Evolutionary conservation across 2,888 invertebrate species (phyloP).

Genomic region (Pocota personata): DNA sequence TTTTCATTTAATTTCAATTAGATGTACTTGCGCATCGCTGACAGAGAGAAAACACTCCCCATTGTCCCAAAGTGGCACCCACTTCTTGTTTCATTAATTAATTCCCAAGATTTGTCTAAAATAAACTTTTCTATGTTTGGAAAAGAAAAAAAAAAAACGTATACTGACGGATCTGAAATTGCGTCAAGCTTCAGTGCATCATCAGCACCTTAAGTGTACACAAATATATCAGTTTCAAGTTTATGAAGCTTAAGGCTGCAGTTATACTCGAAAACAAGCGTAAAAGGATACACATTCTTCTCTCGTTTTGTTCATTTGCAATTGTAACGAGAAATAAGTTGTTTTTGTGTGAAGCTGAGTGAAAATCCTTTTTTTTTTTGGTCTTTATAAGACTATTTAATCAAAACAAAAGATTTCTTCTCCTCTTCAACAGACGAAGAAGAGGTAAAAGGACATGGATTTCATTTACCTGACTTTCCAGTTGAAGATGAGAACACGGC

Average conservation of each 20-base stretch:
- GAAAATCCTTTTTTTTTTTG: conserved; percentile 8
- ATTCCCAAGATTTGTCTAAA: background rate
- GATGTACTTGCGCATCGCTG: background rate
- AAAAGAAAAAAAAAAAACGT: background rate
- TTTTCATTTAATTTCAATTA: conserved; percentile 30
- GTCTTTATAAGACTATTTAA: conserved; percentile 24
- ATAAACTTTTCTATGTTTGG: background rate
- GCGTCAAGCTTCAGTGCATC: conserved; percentile 5
- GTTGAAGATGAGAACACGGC: conserved; percentile 31
- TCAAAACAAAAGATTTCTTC: conserved; percentile 50
- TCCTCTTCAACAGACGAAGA: background rate
- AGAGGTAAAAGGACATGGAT: background rate
- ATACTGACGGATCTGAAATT: conserved; percentile 23
- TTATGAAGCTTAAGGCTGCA: conserved; percentile 35
- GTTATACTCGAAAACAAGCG: conserved; percentile 8
- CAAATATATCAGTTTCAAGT: conserved; percentile 36
- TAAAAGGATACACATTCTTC: conserved; percentile 17
- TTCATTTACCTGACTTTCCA: conserved; percentile 60
- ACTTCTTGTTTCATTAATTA: conserved; percentile 6
- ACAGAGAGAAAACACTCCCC: background rate
- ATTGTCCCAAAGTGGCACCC: background rate
- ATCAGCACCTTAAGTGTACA: background rate
- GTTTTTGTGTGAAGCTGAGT: background rate
- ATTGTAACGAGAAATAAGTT: conserved; percentile 4
- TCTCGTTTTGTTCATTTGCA: background rate